These are phyloP conservation scores for Dicerorhinus sumatrensis DNA, from an alignment of 2,113 vertebrate species.

Conservation along the genomic window DNA sequence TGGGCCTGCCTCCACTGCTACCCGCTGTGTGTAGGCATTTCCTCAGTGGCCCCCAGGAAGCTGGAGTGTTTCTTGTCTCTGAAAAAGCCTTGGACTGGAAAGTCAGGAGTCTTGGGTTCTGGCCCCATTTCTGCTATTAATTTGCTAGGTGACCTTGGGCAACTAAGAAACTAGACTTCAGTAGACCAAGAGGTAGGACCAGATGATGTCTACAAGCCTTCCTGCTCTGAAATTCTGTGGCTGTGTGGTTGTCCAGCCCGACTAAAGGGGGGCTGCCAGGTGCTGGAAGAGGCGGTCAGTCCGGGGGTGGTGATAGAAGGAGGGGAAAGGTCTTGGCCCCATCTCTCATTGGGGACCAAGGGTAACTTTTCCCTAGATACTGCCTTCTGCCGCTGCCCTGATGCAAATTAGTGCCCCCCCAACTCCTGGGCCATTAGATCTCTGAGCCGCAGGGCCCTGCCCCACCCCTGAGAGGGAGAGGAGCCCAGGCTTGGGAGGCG, in stretches of 20 bases:
- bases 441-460: constrained; percentile 68
- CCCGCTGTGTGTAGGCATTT: not conserved
- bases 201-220: not conserved
- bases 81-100: not conserved
- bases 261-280: not conserved
- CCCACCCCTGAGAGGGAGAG: constrained; percentile 75
- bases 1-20: not conserved
- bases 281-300: not conserved
- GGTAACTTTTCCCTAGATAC: not conserved
- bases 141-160: not conserved
- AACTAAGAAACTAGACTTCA: not conserved
- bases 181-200: not conserved
- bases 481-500: constrained; percentile 70
- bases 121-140: not conserved
- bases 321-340: not conserved
- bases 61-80: not conserved
- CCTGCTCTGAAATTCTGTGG: not conserved
- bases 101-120: not conserved
- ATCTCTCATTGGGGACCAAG: not conserved
- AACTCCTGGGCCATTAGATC: constrained; percentile 26
- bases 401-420: not conserved
- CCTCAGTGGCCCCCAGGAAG: not conserved
- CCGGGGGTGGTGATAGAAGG: not conserved
- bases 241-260: not conserved
- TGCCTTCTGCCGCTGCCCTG: not conserved